Conservation (phyloP, 64 coral and sea anemone species). For the Actinia equina region DNA sequence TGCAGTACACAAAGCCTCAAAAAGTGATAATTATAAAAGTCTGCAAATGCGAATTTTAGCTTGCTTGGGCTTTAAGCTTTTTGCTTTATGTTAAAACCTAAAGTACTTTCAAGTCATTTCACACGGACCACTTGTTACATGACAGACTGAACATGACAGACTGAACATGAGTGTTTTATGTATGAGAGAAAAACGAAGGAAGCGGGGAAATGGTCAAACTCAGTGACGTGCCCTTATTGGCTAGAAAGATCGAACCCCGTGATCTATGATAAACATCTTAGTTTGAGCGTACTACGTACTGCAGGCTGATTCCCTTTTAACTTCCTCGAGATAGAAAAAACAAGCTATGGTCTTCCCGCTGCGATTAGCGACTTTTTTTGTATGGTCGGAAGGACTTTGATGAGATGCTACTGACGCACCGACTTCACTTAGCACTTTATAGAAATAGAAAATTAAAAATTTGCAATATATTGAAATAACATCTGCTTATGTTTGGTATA, state of each 20-base stretch:
- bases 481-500: not conserved
- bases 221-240: not conserved
- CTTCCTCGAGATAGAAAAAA: not conserved
- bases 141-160: not conserved
- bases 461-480: slow-evolving; percentile 14
- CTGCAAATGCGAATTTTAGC: not conserved
- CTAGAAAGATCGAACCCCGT: no score
- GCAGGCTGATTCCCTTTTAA: not conserved
- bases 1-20: no score
- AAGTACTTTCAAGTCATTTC: not conserved
- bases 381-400: slow-evolving; percentile 18
- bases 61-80: not conserved
- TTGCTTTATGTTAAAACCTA: not conserved
- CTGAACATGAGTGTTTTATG: not conserved
- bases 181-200: not conserved
- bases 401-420: not conserved
- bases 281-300: not conserved
- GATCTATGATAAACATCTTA: no score
- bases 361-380: slow-evolving; percentile 1
- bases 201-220: no score
- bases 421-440: slow-evolving; percentile 2
- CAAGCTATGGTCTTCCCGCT: not conserved
- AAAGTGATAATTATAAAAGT: no score
- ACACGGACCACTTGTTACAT: not conserved
- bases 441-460: not conserved